Percentiles rank a stretch among this genome's conserved stretches.
phyloP scores from a whole-genome alignment of 2,113 vertebrate species.

The Lophotis ruficrista region DNA sequence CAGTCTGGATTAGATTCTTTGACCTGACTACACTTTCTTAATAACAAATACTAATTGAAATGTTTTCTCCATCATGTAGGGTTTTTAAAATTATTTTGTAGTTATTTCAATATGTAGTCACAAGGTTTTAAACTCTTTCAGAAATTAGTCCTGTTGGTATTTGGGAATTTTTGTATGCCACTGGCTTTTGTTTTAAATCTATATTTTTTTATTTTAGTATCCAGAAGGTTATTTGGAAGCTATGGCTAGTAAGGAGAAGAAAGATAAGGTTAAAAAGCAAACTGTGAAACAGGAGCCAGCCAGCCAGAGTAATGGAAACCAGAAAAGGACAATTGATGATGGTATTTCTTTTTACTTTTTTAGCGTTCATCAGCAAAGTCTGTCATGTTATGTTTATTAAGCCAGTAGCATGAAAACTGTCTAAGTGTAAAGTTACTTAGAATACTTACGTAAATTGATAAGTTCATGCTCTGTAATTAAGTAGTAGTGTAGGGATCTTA shows the following conservation, averaged over 20 bases:
- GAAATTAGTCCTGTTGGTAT: neutral
- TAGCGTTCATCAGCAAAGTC: neutral
- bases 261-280: constrained; percentile 86
- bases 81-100: neutral
- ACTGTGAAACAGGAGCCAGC: constrained; percentile 74
- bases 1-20: neutral
- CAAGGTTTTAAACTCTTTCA: neutral
- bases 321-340: constrained; percentile 80
- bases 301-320: constrained; percentile 83
- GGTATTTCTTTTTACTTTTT: constrained; percentile 72
- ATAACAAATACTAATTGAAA: neutral
- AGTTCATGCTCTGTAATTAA: neutral
- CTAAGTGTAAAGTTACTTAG: neutral
- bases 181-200: neutral
- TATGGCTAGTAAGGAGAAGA: constrained; percentile 95
- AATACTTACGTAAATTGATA: neutral
- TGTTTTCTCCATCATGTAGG: neutral
- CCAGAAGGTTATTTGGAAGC: constrained; percentile 94
- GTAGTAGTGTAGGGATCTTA: neutral
- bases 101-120: neutral
- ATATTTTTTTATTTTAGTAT: constrained; percentile 79
- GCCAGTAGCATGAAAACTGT: neutral
- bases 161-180: neutral
- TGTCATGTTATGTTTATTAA: neutral
- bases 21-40: neutral